Evolutionary conservation across 1,140 invertebrate genomes (phyloP), one percentile per base, ranked within the genome.

Genomic region (Lethrus apterus): DNA sequence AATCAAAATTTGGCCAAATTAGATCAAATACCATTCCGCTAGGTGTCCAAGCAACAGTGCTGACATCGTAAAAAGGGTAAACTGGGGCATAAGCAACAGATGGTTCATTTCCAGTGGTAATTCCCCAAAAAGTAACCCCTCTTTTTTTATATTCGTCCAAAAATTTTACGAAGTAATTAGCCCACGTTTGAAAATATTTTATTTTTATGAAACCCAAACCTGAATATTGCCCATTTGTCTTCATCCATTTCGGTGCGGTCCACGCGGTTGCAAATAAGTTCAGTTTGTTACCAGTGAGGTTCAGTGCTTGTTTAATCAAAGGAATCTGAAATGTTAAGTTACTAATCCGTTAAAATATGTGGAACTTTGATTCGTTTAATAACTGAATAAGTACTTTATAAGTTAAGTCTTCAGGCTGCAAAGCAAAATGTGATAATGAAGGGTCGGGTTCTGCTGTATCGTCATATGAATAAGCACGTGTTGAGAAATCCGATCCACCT

Each of bases 241-340:
- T 97, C 92, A 96, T 96, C 92, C 91, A 97, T 4, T 71, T 66
- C 0, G 93, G 93, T 0, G 92, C 76, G 44, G 81, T 83, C 93
- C 93, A 96, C 0, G 87, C 77, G 8, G 80, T 75, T 0, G 75
- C 57, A 38, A 59, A 42, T 19, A 64, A 33, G 30, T 51, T 46
- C 10, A 61, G 80, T 51, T 32, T 65, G 52, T 30, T 67, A 54
- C 7, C 30, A 2, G 15, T 30, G 3, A 51, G 13, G 17, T 42
- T 29, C 11, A 21, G 34, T 5, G 45, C 36, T 36, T 31, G 23
- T 20, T 35, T 30, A 29, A 51, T 32, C 17, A 47, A 3, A 4
- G 50, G 50, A 15, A 51, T 51, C 50, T 51, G 19, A 46, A 50
- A 50, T 19, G n/a, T n/a, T n/a, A n/a, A n/a, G n/a, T n/a, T n/a